Evolutionary conservation across 2,888 invertebrate species (phyloP), one percentile per base, ranked within the genome.

Genomic region (Tuberolachnus salignus): DNA sequence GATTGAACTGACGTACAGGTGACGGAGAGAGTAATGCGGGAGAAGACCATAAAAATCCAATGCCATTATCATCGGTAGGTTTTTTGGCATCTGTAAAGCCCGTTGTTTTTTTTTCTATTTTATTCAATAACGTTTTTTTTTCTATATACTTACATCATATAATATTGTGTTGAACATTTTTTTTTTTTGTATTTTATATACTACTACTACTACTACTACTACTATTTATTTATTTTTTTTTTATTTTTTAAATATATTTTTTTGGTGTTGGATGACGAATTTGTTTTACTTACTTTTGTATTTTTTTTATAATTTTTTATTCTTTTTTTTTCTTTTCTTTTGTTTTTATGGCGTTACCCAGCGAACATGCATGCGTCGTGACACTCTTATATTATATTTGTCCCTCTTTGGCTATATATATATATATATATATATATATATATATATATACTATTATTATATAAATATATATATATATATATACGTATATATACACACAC

Each of bases 41-140:
- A 78, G 78, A 78, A 78, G 78, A 78, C 67, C 78, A 78, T 78
- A 78, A 78, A 69, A 67, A 69, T 42, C 69, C 78, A 78, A 69
- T 78, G 91, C 94, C 93, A 87, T 95, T 94, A 88, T 89, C 61
- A 89, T 94, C 94, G 93, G 95, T 95, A 92, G 88, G 88, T 81
- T 64, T 81, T 64, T 78, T 78, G 78, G 51, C 59, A 34, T 74
- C 57, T 49, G 53, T 74, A 55, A 63, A 75, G 51, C 23, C 57
- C 42, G 34, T 73, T 71, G 66, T 61, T 44, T 71, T 75, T 61
- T 73, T 53, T 80, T 82, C 14, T 69, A n/a, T 75, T 71, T 73
- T 63, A 51, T 59, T 66, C 59, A 21, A 78, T 63, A 49, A 78
- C 49, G 66, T 51, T 46, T 44, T 67, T 53, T 64, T 57, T 66